Conservation (phyloP, 1,140 invertebrate genomes). For the Aradophagus sp. region DNA sequence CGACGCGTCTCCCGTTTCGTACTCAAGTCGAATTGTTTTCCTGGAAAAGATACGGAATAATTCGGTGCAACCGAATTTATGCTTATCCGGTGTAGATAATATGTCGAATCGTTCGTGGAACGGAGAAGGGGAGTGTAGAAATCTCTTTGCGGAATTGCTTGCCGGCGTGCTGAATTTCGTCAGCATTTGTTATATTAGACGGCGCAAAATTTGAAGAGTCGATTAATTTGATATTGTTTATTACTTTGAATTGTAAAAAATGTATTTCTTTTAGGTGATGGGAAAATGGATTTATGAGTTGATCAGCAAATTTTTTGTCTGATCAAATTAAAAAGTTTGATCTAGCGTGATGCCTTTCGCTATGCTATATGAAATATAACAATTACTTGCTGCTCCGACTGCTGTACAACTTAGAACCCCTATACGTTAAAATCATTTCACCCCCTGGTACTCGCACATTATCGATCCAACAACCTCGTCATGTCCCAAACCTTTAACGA, state of each 20-base stretch:
- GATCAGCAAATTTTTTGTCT: too few relatives aligned
- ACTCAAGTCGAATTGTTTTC: constrained; percentile 34
- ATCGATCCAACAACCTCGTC: constrained; percentile 21
- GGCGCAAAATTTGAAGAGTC: too few relatives aligned
- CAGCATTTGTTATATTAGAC: not conserved
- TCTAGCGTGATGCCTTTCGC: too few relatives aligned
- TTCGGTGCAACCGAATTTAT: constrained; percentile 17
- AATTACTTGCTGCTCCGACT: constrained; percentile 1
- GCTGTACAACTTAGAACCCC: constrained; percentile 12
- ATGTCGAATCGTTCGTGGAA: constrained; percentile 9
- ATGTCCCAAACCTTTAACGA: not conserved
- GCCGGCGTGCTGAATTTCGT: not conserved
- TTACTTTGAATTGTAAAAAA: too few relatives aligned
- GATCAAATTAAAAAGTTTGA: too few relatives aligned
- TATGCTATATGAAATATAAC: too few relatives aligned
- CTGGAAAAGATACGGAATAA: constrained; percentile 17
- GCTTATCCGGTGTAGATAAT: constrained; percentile 34
- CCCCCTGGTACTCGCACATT: constrained; percentile 9
- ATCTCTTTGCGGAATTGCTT: not conserved
- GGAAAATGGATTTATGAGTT: too few relatives aligned
- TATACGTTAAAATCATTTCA: constrained; percentile 2
- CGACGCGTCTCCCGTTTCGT: constrained; percentile 1
- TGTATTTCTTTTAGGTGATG: too few relatives aligned
- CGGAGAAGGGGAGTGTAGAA: not conserved
- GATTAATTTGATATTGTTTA: too few relatives aligned